A percentile compares a stretch with the other conserved stretches of the same genome.
Conservation (phyloP, 1,140 invertebrate species). For the Philopotamus ludificatus region DNA sequence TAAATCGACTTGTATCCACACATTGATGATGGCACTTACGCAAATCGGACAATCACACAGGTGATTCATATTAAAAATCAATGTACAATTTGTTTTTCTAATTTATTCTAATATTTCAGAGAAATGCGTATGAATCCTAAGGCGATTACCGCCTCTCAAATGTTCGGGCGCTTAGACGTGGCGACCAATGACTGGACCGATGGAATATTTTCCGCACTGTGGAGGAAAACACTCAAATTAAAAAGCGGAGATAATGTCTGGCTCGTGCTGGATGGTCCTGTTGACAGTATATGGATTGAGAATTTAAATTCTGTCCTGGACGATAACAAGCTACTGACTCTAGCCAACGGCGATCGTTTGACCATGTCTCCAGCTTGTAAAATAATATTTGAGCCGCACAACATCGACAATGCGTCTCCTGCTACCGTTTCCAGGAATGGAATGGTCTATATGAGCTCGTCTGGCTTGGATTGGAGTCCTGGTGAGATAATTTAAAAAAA, state of each 20-base stretch:
- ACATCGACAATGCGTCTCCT: slow-evolving; percentile 95
- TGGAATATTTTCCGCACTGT: slow-evolving; percentile 94
- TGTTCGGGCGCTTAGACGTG: slow-evolving; percentile 94
- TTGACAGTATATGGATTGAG: slow-evolving; percentile 97
- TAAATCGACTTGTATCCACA: slow-evolving; percentile 93
- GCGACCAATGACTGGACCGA: slow-evolving; percentile 99
- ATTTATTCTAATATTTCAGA: slow-evolving; percentile 49
- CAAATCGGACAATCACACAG: slow-evolving; percentile 79
- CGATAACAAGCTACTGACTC: slow-evolving; percentile 90
- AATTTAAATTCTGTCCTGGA: slow-evolving; percentile 95
- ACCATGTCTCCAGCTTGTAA: slow-evolving; percentile 90
- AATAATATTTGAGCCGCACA: slow-evolving; percentile 95
- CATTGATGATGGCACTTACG: slow-evolving; percentile 89
- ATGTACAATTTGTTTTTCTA: neutral
- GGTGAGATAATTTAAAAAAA: slow-evolving; percentile 51
- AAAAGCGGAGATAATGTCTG: slow-evolving; percentile 88
- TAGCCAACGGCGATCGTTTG: slow-evolving; percentile 92
- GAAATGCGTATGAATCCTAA: slow-evolving; percentile 99
- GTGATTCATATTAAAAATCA: slow-evolving; percentile 47
- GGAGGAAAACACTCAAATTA: slow-evolving; percentile 88
- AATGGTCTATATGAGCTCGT: slow-evolving; percentile 98
- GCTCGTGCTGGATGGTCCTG: slow-evolving; percentile 92
- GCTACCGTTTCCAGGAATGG: slow-evolving; percentile 94
- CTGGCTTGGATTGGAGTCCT: slow-evolving; percentile 88
- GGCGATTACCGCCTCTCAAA: slow-evolving; percentile 94